A percentile compares a stretch with the other conserved stretches of the same genome.
Conservation (phyloP, 2,797 vertebrate species). For the Enteromius mattozi region DNA sequence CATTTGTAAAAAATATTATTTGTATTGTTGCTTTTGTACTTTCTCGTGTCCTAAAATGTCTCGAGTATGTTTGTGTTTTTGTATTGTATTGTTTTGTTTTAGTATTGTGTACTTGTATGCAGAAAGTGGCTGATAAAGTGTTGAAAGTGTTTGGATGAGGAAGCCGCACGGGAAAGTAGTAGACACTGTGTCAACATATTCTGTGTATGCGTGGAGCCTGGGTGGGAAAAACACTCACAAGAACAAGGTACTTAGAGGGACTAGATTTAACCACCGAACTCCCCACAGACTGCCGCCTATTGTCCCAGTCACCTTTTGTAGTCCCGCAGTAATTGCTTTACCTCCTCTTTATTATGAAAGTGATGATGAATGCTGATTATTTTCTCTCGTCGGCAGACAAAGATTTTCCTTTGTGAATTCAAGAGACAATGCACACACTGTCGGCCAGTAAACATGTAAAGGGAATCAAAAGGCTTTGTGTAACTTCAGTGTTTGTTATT, state of each 20-base stretch:
- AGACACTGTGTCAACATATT: constrained; percentile 74
- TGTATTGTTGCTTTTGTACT: neutral
- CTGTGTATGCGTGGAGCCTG: constrained; percentile 51
- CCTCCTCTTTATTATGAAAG: constrained; percentile 66
- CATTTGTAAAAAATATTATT: neutral
- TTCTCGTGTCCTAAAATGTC: neutral
- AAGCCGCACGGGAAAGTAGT: constrained; percentile 70
- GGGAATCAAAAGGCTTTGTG: constrained; percentile 44
- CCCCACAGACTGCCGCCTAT: constrained; percentile 65
- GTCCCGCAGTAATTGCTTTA: constrained; percentile 62
- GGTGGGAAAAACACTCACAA: constrained; percentile 48
- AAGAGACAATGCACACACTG: constrained; percentile 26
- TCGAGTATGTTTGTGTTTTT: constrained; percentile 16
- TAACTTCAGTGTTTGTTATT: neutral
- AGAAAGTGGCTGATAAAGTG: constrained; percentile 42
- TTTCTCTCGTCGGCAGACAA: constrained; percentile 55
- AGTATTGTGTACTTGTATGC: constrained; percentile 17
- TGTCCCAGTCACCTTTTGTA: constrained; percentile 71
- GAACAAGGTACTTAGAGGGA: constrained; percentile 55
- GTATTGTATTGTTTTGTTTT: neutral
- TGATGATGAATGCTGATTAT: constrained; percentile 54
- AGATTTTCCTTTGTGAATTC: constrained; percentile 40
- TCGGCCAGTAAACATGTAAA: neutral
- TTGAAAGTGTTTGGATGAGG: constrained; percentile 60
- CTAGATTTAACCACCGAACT: constrained; percentile 54